Conservation (phyloP, 2,888 invertebrate species). For the Acleris literana region DNA sequence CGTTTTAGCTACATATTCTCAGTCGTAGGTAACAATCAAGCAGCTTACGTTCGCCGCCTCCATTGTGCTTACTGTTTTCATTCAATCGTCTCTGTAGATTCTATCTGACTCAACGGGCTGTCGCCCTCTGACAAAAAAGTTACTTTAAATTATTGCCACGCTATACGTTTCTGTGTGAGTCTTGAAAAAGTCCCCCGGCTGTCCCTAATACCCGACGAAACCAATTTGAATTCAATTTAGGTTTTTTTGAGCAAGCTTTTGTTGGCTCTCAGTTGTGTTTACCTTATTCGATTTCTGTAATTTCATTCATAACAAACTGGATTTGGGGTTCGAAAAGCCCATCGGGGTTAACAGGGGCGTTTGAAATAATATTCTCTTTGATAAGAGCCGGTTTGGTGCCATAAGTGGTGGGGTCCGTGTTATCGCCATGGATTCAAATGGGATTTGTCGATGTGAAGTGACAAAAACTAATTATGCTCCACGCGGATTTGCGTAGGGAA, state of each 20-base stretch:
- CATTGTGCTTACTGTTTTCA: slow-evolving; percentile 60
- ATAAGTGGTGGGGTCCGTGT: slow-evolving; percentile 72
- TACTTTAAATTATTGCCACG: slow-evolving; percentile 74
- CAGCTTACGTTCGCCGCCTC: slow-evolving; percentile 39
- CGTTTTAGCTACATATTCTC: background rate
- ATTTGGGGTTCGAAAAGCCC: slow-evolving; percentile 81
- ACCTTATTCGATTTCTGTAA: slow-evolving; percentile 84
- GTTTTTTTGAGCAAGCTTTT: slow-evolving; percentile 82
- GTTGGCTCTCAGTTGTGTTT: slow-evolving; percentile 83
- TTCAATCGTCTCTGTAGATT: slow-evolving; percentile 64
- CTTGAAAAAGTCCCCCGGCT: slow-evolving; percentile 78
- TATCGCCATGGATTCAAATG: slow-evolving; percentile 65
- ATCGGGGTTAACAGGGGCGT: slow-evolving; percentile 82
- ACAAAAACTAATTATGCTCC: slow-evolving; percentile 81
- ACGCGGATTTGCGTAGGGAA: slow-evolving; percentile 70
- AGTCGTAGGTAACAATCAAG: slow-evolving; percentile 33
- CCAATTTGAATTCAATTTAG: slow-evolving; percentile 84
- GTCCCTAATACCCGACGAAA: slow-evolving; percentile 82
- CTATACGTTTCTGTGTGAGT: slow-evolving; percentile 64
- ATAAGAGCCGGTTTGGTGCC: slow-evolving; percentile 76
- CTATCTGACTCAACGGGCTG: slow-evolving; percentile 61
- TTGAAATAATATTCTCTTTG: slow-evolving; percentile 84
- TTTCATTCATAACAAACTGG: slow-evolving; percentile 84
- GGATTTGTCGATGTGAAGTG: slow-evolving; percentile 82
- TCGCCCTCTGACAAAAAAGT: slow-evolving; percentile 72